Evolutionary conservation across 2,888 invertebrate genomes (phyloP), one percentile per base, ranked within the genome.

Genomic region (Leptopilina syphax): DNA sequence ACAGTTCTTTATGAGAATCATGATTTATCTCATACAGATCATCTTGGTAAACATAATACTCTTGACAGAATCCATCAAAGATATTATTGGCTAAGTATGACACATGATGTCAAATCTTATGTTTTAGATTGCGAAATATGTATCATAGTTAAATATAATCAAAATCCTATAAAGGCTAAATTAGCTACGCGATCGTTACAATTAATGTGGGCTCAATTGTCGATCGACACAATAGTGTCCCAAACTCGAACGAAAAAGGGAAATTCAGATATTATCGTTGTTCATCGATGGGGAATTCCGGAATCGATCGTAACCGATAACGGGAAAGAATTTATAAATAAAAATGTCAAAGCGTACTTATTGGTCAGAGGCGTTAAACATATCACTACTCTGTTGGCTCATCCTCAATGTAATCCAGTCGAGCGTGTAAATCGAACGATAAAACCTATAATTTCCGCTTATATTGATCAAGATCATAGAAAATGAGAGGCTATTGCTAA

Each of bases 41-140:
- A 82, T 63, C 47, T 83, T 13, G 82, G 83, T 0, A 77, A 79
- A n/a, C 80, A 82, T 60, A 83, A 83, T 0, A 83, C 80, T 1
- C 44, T 77, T 10, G 80, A 81, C 8, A 65, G 80, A 10, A 80
- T 82, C 13, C 66, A 82, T 13, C 82, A 82, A 68, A 79, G 77
- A 5, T 47, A 9, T 47, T 67, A 47, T 44, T 44, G 47, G 67
- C 65, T 13, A 8, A 13, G 65, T 3, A 65, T 65, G 27, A 65
- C 12, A 18, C 8, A 10, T 3, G 34, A 67, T 8, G 8, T 47
- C 0, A 67, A 9, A 18, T 8, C n/a, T 18, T 47, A 44, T 18
- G 47, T 67, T 7, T 18, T 24, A 3, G 18, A 47, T 9, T 67
- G 67, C n/a, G 67, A 67, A 3, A 8, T 18, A 0, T 67, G 67